Percentiles rank a stretch among this genome's conserved stretches.
phyloP scores from a whole-genome alignment of 2,888 invertebrate genomes.

The Agrotis ipsilon region DNA sequence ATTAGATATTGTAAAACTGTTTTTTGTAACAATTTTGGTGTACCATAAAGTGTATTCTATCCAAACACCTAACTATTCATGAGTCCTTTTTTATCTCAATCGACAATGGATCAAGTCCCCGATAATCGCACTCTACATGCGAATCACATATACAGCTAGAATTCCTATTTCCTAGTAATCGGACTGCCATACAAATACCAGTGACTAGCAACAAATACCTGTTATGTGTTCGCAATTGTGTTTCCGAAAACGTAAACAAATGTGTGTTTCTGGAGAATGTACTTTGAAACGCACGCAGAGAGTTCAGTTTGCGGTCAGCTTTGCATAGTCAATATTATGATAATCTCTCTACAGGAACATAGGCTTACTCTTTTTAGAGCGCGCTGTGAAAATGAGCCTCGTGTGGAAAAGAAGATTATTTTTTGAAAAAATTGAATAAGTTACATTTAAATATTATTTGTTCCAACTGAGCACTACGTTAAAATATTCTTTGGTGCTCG shows the following conservation, averaged over 20 bases:
- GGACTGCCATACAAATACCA: neutral
- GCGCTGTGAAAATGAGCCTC: too few species aligned
- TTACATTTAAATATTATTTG: too few species aligned
- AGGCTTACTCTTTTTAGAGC: too few species aligned
- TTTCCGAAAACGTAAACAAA: constrained; percentile 1
- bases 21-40: too few species aligned
- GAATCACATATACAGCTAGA: constrained; percentile 7
- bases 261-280: neutral
- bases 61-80: neutral
- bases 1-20: too few species aligned
- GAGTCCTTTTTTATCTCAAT: neutral
- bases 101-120: neutral
- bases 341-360: too few species aligned
- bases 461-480: too few species aligned
- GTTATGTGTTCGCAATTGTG: neutral
- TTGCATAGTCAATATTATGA: too few species aligned
- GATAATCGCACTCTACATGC: constrained; percentile 5
- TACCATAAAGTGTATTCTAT: too few species aligned
- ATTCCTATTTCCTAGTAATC: constrained; percentile 23
- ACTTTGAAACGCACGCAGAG: neutral
- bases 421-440: too few species aligned
- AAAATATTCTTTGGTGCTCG: too few species aligned
- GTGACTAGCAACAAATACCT: constrained; percentile 19
- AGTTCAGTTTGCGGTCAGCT: neutral
- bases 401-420: too few species aligned